A percentile compares a stretch with the other conserved stretches of the same genome.
Conservation (phyloP, 1,140 invertebrate species). For the Anagrus nilaparvatae region DNA sequence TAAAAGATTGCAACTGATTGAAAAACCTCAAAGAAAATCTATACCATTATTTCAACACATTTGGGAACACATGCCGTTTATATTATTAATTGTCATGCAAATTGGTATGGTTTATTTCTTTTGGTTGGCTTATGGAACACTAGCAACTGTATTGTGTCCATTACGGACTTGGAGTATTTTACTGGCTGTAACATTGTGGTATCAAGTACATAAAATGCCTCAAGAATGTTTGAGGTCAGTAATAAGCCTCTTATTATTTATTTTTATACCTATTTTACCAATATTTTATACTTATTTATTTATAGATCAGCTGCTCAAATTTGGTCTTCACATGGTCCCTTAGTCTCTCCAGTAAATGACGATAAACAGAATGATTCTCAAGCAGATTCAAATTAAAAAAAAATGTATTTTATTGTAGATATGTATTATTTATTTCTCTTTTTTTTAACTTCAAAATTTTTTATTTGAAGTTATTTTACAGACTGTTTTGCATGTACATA, state of each 20-base stretch:
- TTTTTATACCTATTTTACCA: background rate
- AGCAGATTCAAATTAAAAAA: constrained; percentile 8
- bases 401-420: constrained; percentile 3
- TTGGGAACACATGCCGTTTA: constrained; percentile 44
- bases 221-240: constrained; percentile 41
- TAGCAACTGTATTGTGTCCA: constrained; percentile 68
- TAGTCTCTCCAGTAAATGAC: constrained; percentile 3
- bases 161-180: constrained; percentile 69
- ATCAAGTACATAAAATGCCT: constrained; percentile 43
- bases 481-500: too few relatives aligned
- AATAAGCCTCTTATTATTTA: constrained; percentile 4
- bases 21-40: constrained; percentile 29
- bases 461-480: too few relatives aligned
- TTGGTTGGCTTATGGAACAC: constrained; percentile 69
- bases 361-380: constrained; percentile 3
- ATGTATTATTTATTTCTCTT: background rate
- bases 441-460: too few relatives aligned
- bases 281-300: background rate
- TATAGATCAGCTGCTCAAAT: constrained; percentile 22
- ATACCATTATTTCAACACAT: constrained; percentile 23
- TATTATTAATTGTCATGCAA: constrained; percentile 55
- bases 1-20: constrained; percentile 34
- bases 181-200: constrained; percentile 56
- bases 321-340: constrained; percentile 16
- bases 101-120: constrained; percentile 65